These are phyloP conservation scores for Mobula hypostoma DNA, from an alignment of 2,113 vertebrate species.

Conservation along the genomic window DNA sequence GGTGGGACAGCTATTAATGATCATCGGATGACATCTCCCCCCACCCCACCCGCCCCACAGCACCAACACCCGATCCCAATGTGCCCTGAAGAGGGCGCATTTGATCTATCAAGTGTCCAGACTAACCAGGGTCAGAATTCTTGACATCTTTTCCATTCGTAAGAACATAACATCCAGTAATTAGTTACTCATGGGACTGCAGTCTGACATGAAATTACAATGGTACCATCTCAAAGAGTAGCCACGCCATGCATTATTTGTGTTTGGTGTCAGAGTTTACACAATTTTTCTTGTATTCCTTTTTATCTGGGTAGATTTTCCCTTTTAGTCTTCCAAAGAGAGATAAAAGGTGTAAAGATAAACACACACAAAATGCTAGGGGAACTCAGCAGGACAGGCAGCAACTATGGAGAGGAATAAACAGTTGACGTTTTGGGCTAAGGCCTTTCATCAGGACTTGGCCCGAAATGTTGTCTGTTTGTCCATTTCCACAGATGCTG, in stretches of 20 bases:
- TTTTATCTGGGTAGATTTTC: neutral
- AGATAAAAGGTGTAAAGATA: no score
- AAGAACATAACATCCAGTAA: neutral
- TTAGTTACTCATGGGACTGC: neutral
- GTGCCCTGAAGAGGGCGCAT: conserved; percentile 16
- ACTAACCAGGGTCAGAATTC: neutral
- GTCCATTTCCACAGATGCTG: no score
- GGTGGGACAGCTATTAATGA: neutral
- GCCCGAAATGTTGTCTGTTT: no score
- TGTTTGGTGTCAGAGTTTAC: neutral
- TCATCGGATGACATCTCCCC: neutral
- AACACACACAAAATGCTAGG: no score
- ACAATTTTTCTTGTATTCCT: neutral
- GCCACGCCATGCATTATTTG: neutral
- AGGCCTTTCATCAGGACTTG: no score
- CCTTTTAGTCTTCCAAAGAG: neutral
- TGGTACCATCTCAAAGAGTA: no score
- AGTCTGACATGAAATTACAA: neutral
- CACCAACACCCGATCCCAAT: neutral
- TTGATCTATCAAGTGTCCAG: neutral
- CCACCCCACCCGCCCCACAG: neutral
- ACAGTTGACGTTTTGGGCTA: no score
- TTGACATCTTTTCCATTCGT: neutral
- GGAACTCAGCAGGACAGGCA: no score
- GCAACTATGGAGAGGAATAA: no score